A percentile compares a stretch with the other conserved stretches of the same genome.
Evolutionary conservation across 1,140 invertebrate species (phyloP).

Genomic region (Microplitis demolitor): DNA sequence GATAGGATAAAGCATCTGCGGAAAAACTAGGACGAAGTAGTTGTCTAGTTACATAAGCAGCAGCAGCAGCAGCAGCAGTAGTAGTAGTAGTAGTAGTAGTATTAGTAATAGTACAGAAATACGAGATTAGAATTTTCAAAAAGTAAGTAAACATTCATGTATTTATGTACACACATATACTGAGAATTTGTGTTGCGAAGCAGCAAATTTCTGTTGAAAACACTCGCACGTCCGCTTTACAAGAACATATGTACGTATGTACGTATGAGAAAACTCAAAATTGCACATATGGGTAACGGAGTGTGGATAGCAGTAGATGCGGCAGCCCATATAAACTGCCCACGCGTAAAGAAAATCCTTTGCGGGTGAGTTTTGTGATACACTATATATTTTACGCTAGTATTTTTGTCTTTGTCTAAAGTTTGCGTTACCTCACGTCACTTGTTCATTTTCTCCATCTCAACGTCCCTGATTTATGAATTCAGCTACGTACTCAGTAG

Average conservation of each 20-base stretch:
- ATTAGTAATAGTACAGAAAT: constrained; percentile 6
- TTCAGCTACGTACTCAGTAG: too few species aligned
- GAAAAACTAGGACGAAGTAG: not conserved
- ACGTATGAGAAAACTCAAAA: not conserved
- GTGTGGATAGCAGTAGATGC: constrained; percentile 3
- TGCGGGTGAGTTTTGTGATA: not conserved
- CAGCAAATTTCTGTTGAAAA: not conserved
- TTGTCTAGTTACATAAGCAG: not conserved
- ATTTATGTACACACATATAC: not conserved
- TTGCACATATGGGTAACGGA: not conserved
- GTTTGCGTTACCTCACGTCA: too few species aligned
- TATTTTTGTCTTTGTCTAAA: not conserved
- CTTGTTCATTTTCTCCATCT: too few species aligned
- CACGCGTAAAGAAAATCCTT: constrained; percentile 17
- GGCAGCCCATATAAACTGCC: constrained; percentile 6
- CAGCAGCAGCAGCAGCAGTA: not conserved
- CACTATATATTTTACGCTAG: constrained; percentile 13
- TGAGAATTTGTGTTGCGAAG: not conserved
- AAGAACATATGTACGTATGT: constrained; percentile 8
- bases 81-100: not conserved
- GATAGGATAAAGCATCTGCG: not conserved
- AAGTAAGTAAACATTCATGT: constrained; percentile 21
- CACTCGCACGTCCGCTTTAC: not conserved
- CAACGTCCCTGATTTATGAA: too few species aligned
- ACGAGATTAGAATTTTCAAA: constrained; percentile 30